phyloP scores from a whole-genome alignment of 2,113 vertebrate genomes.

The Toxostoma redivivum region DNA sequence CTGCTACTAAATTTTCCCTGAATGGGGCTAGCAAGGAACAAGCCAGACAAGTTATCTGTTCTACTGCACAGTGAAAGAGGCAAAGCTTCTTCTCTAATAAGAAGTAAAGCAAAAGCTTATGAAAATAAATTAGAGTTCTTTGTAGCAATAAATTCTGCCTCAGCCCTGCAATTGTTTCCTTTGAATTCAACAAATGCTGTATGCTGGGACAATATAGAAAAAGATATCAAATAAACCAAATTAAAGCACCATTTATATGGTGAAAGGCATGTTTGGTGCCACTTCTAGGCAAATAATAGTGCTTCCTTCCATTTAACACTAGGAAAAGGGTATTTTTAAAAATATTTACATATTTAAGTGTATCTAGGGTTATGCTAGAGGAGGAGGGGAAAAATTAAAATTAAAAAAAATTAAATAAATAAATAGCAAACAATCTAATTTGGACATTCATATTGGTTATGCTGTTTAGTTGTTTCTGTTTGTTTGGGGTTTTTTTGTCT shows the following conservation, averaged over 20 bases:
- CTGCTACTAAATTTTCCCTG: background rate
- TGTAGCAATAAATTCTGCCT: background rate
- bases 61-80: background rate
- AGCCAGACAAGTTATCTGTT: background rate
- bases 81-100: background rate
- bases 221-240: background rate
- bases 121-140: slow-evolving; percentile 3
- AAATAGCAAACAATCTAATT: background rate
- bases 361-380: background rate
- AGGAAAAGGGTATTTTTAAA: background rate
- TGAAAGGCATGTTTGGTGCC: background rate
- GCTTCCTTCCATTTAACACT: background rate
- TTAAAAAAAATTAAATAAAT: too few relatives aligned
- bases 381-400: rapidly evolving
- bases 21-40: background rate
- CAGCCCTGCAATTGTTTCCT: background rate
- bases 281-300: background rate
- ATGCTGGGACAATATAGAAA: background rate
- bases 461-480: rapidly evolving
- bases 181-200: background rate
- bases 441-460: background rate
- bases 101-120: background rate
- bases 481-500: background rate
- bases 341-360: background rate
- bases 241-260: background rate